Conservation (phyloP, 1,140 invertebrate species). For the Bombus affinis region DNA sequence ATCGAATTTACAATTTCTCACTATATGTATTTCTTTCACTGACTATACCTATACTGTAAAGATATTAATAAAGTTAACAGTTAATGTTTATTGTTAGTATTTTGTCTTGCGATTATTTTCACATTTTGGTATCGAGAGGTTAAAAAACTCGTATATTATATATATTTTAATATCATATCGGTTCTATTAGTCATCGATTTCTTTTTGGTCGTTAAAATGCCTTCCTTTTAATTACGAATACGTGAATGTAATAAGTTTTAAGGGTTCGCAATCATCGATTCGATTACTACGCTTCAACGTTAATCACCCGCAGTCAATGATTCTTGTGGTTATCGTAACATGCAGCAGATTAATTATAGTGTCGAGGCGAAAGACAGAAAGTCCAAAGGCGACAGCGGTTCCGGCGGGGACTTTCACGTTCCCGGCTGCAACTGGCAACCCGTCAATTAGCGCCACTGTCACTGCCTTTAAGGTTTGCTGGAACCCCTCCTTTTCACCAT, state of each 20-base stretch:
- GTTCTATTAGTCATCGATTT: not conserved
- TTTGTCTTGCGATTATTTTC: too few relatives aligned
- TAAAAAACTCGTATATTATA: not conserved
- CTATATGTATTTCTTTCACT: too few relatives aligned
- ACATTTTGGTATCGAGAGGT: not conserved
- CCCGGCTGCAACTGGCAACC: conserved; percentile 60
- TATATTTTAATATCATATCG: not conserved
- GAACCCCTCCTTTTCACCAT: conserved; percentile 51
- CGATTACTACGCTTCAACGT: conserved; percentile 45
- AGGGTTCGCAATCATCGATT: not conserved
- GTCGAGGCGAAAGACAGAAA: conserved; percentile 64
- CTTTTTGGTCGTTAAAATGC: not conserved
- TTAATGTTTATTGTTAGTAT: too few relatives aligned
- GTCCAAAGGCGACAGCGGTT: conserved; percentile 64
- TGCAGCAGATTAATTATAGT: conserved; percentile 66
- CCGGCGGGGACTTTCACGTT: conserved; percentile 63
- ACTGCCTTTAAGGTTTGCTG: conserved; percentile 59
- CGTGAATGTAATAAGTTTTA: not conserved
- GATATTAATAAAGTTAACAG: too few relatives aligned
- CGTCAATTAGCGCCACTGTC: conserved; percentile 69
- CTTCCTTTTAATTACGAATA: conserved; percentile 1
- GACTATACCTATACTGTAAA: too few relatives aligned
- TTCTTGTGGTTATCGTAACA: conserved; percentile 55
- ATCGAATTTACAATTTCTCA: too few relatives aligned
- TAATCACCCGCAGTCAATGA: conserved; percentile 50